Evolutionary conservation across 2,888 invertebrate genomes (phyloP).

Genomic region (Watsonalla binaria): DNA sequence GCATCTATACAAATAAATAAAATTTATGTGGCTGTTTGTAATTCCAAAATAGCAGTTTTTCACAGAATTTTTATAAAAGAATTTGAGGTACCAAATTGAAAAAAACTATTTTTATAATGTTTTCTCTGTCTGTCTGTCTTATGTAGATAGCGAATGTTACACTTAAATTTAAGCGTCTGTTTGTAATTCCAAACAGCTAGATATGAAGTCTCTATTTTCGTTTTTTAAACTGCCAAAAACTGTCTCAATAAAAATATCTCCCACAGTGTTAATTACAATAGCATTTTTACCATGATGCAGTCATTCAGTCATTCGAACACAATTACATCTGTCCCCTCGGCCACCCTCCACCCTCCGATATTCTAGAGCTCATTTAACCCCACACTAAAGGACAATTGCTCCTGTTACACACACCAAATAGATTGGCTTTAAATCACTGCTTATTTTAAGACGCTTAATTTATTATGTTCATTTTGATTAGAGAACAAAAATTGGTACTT

Average conservation of each 20-base stretch:
- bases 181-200: no score
- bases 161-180: no score
- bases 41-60: no score
- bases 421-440: conserved; percentile 28
- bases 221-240: background rate
- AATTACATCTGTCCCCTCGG: conserved; percentile 54
- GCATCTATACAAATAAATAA: no score
- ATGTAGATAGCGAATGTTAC: no score
- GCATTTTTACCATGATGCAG: conserved; percentile 43
- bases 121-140: no score
- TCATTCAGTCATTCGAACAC: conserved; percentile 52
- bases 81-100: no score
- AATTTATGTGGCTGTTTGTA: no score
- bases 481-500: background rate
- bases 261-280: conserved; percentile 42
- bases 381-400: conserved; percentile 22
- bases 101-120: no score
- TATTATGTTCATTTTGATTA: background rate
- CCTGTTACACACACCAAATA: conserved; percentile 14
- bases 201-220: no score
- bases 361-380: conserved; percentile 28
- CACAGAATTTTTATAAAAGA: no score
- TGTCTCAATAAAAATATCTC: conserved; percentile 16
- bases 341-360: conserved; percentile 13
- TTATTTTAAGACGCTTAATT: conserved; percentile 15